A percentile compares a stretch with the other conserved stretches of the same genome.
Conservation (phyloP, 1,140 invertebrate genomes). For the Trichomalopsis sarcophagae region DNA sequence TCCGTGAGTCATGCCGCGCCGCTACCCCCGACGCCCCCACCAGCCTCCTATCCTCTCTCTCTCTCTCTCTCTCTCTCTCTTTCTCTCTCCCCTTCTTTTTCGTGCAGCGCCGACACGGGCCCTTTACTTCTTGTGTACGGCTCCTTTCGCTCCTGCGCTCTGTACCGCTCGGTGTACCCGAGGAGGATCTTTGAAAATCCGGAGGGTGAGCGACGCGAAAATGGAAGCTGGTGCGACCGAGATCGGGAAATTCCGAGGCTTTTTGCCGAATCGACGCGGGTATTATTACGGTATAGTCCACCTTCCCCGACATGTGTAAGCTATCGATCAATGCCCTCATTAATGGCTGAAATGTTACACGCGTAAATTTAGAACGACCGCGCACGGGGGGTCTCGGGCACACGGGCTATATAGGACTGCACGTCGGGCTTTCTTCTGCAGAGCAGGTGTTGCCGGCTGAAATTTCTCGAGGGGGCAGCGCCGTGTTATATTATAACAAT, state of each 20-base stretch:
- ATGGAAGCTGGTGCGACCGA: neutral
- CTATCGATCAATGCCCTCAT: neutral
- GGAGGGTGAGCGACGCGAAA: neutral
- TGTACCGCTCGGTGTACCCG: no score
- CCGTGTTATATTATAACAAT: no score
- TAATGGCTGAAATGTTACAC: neutral
- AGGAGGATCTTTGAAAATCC: no score
- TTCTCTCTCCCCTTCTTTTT: conserved; percentile 33
- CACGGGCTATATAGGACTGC: no score
- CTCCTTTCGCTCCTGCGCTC: no score
- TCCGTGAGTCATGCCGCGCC: conserved; percentile 68
- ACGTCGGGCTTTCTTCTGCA: neutral
- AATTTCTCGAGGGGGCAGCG: neutral
- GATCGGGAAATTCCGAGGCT: neutral
- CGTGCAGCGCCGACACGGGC: neutral
- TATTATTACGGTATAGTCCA: no score
- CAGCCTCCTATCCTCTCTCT: conserved; percentile 35
- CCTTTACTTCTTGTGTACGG: neutral
- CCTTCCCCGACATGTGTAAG: neutral
- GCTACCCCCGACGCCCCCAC: conserved; percentile 47
- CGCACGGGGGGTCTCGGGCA: neutral
- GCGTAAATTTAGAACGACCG: conserved; percentile 6
- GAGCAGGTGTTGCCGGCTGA: neutral
- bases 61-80: neutral
- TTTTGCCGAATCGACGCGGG: neutral